Base-by-base conservation (phyloP, 2,888 invertebrate genomes). In the Pinctada fucata region DNA sequence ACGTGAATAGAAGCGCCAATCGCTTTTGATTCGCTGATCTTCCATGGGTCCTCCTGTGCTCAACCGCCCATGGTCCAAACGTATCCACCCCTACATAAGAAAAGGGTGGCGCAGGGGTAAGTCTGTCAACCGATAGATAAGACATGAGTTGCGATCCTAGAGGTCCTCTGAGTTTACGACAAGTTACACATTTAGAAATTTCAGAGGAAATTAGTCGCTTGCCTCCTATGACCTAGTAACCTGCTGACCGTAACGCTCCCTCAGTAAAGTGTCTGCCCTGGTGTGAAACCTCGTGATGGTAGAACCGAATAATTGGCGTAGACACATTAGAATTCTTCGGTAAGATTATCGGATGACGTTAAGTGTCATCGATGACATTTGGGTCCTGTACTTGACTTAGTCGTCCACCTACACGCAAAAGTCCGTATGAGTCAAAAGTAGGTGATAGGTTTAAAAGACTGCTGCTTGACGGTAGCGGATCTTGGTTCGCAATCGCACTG, bases 191-290 rank as follows among this genome's bases (percentile, higher is more conserved):
- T 3, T 65, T 71, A 47, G 71, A 65, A 8, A 84, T 66, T 3
- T 77, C 31, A 50, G 79, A 70, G 6, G 71, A 58, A 3, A 83
- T 66, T 6, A 80, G 63, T 10, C 83, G 58, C 49, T 79, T 82
- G n/a, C 68, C 51, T 2, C 83, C 81, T 13, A 75, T 63, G 3
- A 84, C 81, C 83, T 83, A 84, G 66, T 31, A 82, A 78, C 31
- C 31, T 31, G 31, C 31, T 31, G 31, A 31, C 31, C 31, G 31
- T 31, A 31, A 31, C 31, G 31, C 31, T 31, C 31, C 31, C 31
- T 31, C 31, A 31, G 31, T 31, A 31, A 31, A 31, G 31, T 31
- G 31, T 16, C 83, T 65, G 4, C 84, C 84, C 71, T 84, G 82
- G 63, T 84, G 84, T 2, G 78, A 6, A 8, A 82, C 78, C 6